Evolutionary conservation across 2,888 invertebrate species (phyloP), one percentile per base, ranked within the genome.

Genomic region (Drosophila lutescens): DNA sequence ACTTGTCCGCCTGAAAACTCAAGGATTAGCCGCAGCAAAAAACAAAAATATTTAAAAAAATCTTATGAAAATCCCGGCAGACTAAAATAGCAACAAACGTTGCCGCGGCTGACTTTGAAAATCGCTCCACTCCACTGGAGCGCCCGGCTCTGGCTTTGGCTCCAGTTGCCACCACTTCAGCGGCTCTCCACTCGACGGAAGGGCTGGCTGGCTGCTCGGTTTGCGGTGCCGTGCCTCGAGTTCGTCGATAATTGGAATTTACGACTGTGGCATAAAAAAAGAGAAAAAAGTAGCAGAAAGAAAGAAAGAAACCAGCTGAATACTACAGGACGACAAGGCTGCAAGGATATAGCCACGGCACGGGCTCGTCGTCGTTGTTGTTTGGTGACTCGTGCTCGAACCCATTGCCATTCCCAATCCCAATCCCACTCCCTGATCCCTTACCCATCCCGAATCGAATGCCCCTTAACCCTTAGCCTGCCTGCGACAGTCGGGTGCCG

Each of bases 231-330:
- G 83, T 83, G 85, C 78, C 74, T 72, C 74, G 81, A 87, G 86
- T 78, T 86, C 69, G 88, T 86, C 85, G 85, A 86, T 86, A 86
- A 86, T 86, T 86, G 85, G 85, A 86, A 87, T 86, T 86, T 87
- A 86, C 85, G 85, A 87, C 88, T 86, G 81, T 83, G 84, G 79
- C 85, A 83, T 86, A 87, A 79, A 85, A 79, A 46, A 46, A 34
- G 23, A 34, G 4, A 79, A 46, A 46, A 26, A 26, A 26, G 10
- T 7, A 34, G 4, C 7, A 44, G 13, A 23, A 23, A n/a, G 13
- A 23, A 26, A 10, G 30, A 43, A 72, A 78, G 75, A 62, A 70
- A 75, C 41, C 66, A 68, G 72, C 73, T 78, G 73, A 70, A 75
- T 40, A 76, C 79, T 30, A 30, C 30, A 30, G 70, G 72, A 73